Base-by-base conservation (phyloP, 1,140 invertebrate species). In the Papilio polyxenes region DNA sequence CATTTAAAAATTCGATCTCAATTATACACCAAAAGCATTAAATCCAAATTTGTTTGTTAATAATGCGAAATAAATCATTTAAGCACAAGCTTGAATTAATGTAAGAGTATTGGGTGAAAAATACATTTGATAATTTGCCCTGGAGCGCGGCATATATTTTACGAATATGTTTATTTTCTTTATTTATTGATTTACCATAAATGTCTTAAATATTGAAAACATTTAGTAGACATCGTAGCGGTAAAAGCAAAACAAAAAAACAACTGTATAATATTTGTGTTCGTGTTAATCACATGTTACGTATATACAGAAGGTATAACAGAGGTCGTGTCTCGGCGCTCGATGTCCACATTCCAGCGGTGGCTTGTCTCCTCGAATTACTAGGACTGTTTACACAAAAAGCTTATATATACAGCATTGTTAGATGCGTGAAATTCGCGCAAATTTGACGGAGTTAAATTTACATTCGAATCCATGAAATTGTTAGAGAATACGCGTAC, bases 161-260 rank as follows among this genome's bases (percentile, higher is more conserved):
- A 87, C 86, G 87, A 83, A 89, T 88, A 17, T 10, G 10, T 69
- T 69, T 72, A 7, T 72, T 65, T 65, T 72, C 23, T 72, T 72
- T 37, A 72, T 37, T 84, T 87, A 89, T 86, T 89, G 86, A 86
- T 89, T 87, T 83, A 89, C 86, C 87, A 82, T 87, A 82, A 86
- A 87, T 85, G 87, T 89, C 87, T 69, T 83, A 82, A 85, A 86
- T 88, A 86, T 90, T 87, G 88, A 87, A 81, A 83, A 87, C 85
- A 87, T 91, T 92, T 92, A 92, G 90, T 92, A 92, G 89, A 94
- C 92, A 92, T 94, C 92, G 92, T 93, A 94, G 92, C 92, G 92
- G 92, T 93, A 92, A 93, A 90, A 94, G 91, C 92, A 92, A 94
- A 94, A 92, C 91, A 92, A 94, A 65, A 40, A 53, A 93, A 92